These are phyloP conservation scores for Hiodon tergisus DNA, from an alignment of 2,113 vertebrate genomes.

Conservation along the genomic window DNA sequence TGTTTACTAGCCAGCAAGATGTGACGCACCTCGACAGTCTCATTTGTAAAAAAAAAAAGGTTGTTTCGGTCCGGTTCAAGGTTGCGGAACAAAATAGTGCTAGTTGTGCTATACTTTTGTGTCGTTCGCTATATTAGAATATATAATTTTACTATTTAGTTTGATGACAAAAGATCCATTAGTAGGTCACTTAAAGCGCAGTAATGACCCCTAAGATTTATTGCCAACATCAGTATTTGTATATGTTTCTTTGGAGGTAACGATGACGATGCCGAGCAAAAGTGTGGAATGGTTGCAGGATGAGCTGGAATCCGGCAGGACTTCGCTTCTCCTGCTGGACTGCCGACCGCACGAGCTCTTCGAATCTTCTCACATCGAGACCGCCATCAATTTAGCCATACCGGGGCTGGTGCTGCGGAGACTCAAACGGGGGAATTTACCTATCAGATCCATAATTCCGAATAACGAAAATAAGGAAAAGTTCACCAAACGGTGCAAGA, in stretches of 20 bases:
- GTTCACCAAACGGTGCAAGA: constrained; percentile 84
- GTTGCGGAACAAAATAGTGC: constrained; percentile 31
- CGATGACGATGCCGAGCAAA: constrained; percentile 83
- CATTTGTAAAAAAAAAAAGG: constrained; percentile 27
- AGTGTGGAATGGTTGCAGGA: constrained; percentile 95
- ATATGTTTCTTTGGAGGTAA: constrained; percentile 65
- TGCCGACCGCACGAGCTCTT: constrained; percentile 91
- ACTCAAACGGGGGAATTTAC: constrained; percentile 90
- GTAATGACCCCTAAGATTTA: constrained; percentile 34
- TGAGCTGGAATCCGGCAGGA: constrained; percentile 82
- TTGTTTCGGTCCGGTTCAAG: constrained; percentile 30
- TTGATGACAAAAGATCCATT: neutral
- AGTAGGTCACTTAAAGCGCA: constrained; percentile 23
- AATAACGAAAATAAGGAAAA: constrained; percentile 94
- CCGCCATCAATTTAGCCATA: constrained; percentile 94
- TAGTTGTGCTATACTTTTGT: constrained; percentile 53
- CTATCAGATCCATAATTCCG: constrained; percentile 93
- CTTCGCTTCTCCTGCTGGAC: constrained; percentile 83
- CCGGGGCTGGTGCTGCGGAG: constrained; percentile 92
- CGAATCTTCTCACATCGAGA: constrained; percentile 94
- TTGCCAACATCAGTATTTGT: constrained; percentile 39
- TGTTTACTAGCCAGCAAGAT: neutral
- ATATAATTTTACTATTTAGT: constrained; percentile 2
- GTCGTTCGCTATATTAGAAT: constrained; percentile 37
- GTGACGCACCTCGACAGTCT: constrained; percentile 51